These are phyloP conservation scores for Heliothis peltigera DNA, from an alignment of 2,888 invertebrate species.

Conservation along the genomic window DNA sequence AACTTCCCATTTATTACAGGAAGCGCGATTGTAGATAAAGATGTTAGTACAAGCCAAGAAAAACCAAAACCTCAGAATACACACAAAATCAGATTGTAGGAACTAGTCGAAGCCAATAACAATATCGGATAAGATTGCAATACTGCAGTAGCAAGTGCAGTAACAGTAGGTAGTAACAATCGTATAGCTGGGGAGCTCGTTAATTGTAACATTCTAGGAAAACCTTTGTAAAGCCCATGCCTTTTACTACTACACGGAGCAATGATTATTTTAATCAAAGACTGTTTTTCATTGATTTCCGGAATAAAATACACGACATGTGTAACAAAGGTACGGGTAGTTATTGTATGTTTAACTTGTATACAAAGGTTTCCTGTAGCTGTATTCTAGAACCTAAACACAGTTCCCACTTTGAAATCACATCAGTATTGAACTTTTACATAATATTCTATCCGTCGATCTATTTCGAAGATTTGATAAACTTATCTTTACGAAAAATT, in stretches of 20 bases:
- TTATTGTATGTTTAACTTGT: not conserved
- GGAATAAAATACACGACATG: slow-evolving; percentile 5
- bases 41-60: not conserved
- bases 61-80: not conserved
- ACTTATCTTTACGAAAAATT: not conserved
- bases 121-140: slow-evolving; percentile 23
- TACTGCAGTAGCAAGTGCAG: slow-evolving; percentile 11
- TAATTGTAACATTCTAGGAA: slow-evolving; percentile 45
- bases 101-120: slow-evolving; percentile 6
- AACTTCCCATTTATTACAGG: not conserved
- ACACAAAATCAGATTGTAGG: not conserved
- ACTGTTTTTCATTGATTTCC: slow-evolving; percentile 41
- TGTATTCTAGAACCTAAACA: too few relatives aligned
- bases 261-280: slow-evolving; percentile 48
- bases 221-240: slow-evolving; percentile 37
- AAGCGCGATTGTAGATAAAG: not conserved
- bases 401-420: too few relatives aligned
- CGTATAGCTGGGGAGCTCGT: slow-evolving; percentile 38
- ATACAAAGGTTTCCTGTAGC: too few relatives aligned
- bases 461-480: too few relatives aligned
- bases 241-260: slow-evolving; percentile 51
- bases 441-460: not conserved
- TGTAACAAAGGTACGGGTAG: not conserved
- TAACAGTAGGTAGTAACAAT: slow-evolving; percentile 24
- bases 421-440: too few relatives aligned